Conservation (phyloP, 1,140 invertebrate species). For the Drosophila willistoni region DNA sequence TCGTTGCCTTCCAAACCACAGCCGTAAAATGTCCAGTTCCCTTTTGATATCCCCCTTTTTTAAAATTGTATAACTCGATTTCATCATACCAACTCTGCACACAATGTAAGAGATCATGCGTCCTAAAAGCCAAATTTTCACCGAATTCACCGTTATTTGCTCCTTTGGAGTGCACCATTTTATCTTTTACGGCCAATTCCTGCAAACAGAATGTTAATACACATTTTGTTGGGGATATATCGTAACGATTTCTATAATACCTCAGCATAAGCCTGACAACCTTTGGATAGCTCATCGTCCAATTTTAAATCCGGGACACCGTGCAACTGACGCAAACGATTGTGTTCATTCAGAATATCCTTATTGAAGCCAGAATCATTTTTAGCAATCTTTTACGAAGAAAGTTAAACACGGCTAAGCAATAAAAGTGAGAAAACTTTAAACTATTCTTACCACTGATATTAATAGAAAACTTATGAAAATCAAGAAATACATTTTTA, state of each 20-base stretch:
- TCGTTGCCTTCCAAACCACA: conserved; percentile 31
- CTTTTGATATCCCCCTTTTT: rapidly evolving
- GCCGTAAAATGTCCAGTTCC: conserved; percentile 27
- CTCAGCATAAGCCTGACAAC: conserved; percentile 13
- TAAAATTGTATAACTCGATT: conserved; percentile 21
- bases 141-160: neutral
- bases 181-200: neutral
- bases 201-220: conserved; percentile 1
- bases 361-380: neutral
- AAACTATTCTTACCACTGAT: neutral
- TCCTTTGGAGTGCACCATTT: neutral
- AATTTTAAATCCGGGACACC: neutral
- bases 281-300: rapidly evolving
- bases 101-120: neutral
- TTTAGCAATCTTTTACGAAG: conserved; percentile 1
- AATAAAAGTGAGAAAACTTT: neutral
- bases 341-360: conserved; percentile 18
- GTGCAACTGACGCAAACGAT: conserved; percentile 20
- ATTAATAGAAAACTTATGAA: neutral
- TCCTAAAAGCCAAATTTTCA: conserved; percentile 30
- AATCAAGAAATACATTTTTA: neutral
- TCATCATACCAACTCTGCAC: conserved; percentile 40
- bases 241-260: neutral
- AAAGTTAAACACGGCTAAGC: neutral
- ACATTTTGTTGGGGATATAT: neutral